These are phyloP conservation scores for Apostichopus californicus DNA, from an alignment of 35 echinoderm and acorn worm genomes.

Conservation along the genomic window DNA sequence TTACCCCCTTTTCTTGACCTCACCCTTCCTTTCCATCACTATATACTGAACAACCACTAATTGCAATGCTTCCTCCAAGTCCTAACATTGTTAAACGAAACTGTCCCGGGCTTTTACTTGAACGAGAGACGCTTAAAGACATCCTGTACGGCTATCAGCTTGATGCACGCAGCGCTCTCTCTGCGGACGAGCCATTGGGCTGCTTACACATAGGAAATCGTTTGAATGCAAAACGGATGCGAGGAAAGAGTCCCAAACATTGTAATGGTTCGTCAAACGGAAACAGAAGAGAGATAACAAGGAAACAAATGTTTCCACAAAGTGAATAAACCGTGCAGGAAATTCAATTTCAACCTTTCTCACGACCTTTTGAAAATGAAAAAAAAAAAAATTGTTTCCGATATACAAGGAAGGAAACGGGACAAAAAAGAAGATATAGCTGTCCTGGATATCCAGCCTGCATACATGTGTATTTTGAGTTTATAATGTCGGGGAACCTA, in stretches of 20 bases:
- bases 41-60: no score
- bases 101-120: no score
- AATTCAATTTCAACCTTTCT: conserved; percentile 31
- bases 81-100: no score
- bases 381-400: conserved; percentile 34
- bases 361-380: conserved; percentile 16
- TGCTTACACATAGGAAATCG: background rate
- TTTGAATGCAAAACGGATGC: conserved; percentile 43
- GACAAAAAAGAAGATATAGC: background rate
- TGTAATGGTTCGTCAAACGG: conserved; percentile 23
- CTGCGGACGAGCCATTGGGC: background rate
- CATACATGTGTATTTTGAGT: background rate
- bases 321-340: conserved; percentile 51
- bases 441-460: conserved; percentile 5
- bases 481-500: background rate
- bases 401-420: conserved; percentile 37
- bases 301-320: conserved; percentile 43
- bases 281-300: conserved; percentile 11
- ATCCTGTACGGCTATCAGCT: background rate
- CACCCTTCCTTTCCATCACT: no score
- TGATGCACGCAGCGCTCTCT: background rate
- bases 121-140: background rate
- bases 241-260: conserved; percentile 14
- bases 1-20: no score
- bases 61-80: no score